Evolutionary conservation across 2,797 vertebrate genomes (phyloP).

Genomic region (Gila robusta): DNA sequence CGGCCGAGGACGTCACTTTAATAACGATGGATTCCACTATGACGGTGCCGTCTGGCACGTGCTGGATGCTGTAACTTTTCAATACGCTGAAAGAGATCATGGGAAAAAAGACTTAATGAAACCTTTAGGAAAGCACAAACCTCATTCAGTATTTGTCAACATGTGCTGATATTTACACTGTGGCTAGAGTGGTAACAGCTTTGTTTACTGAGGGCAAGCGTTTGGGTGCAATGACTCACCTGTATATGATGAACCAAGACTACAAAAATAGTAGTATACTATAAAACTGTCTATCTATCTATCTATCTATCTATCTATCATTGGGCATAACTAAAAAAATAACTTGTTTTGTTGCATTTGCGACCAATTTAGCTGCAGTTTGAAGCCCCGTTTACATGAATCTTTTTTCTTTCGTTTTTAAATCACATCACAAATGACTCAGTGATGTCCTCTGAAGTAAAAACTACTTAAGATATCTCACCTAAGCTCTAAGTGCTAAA

Average conservation of each 20-base stretch:
- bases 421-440: not conserved
- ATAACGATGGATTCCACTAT: slow-evolving; percentile 97
- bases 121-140: not conserved
- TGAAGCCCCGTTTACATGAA: not conserved
- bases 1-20: slow-evolving; percentile 90
- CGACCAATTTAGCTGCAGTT: not conserved
- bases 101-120: not conserved
- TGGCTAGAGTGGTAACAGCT: not conserved
- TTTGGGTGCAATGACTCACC: not conserved
- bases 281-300: not conserved
- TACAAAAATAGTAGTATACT: not conserved
- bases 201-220: not conserved
- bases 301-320: too few relatives aligned
- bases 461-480: not conserved
- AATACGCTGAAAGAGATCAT: slow-evolving; percentile 79
- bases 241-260: not conserved
- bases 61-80: slow-evolving; percentile 92
- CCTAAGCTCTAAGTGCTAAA: too few relatives aligned
- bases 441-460: not conserved
- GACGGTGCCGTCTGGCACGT: slow-evolving; percentile 93
- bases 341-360: not conserved
- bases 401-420: not conserved
- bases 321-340: too few relatives aligned
- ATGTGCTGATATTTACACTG: slow-evolving; percentile 44
- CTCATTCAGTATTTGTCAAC: not conserved